phyloP scores from a whole-genome alignment of 2,797 vertebrate species.

The Clarias platycephalus region DNA sequence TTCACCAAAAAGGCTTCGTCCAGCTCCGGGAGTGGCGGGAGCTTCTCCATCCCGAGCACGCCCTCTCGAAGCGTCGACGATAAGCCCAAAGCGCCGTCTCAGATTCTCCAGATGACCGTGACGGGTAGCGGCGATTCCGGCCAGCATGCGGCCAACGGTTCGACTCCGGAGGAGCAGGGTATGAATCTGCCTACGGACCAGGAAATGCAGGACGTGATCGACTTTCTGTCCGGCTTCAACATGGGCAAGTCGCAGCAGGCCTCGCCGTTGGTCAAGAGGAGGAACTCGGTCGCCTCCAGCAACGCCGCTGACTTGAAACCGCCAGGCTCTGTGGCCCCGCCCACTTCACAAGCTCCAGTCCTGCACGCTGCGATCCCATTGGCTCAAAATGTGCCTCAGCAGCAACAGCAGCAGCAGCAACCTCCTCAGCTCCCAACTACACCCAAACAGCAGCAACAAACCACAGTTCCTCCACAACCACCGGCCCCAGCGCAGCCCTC shows the following conservation, averaged over 20 bases:
- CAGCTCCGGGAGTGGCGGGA: conserved; percentile 78
- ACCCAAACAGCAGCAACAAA: conserved; percentile 61
- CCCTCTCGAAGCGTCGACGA: conserved; percentile 87
- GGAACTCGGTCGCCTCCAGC: conserved; percentile 87
- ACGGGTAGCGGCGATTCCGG: conserved; percentile 75
- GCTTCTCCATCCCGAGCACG: conserved; percentile 89
- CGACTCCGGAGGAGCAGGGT: conserved; percentile 86
- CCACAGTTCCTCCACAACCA: conserved; percentile 33
- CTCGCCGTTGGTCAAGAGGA: conserved; percentile 90
- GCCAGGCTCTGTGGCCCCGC: conserved; percentile 73
- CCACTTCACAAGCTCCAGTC: conserved; percentile 72
- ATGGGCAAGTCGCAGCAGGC: conserved; percentile 98
- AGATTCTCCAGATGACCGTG: conserved; percentile 83
- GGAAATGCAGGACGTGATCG: conserved; percentile 99
- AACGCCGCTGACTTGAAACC: conserved; percentile 86
- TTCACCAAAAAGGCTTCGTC: conserved; percentile 96
- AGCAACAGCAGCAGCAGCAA: conserved; percentile 57
- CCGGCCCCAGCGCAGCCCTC: conserved; percentile 70
- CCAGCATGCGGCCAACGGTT: conserved; percentile 83
- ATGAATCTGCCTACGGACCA: conserved; percentile 98
- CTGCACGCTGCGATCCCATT: conserved; percentile 77
- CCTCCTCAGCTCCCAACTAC: conserved; percentile 40
- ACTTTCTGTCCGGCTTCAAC: conserved; percentile 98
- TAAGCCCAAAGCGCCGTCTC: conserved; percentile 72
- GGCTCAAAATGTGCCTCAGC: conserved; percentile 74